Evolutionary conservation across 2,888 invertebrate genomes (phyloP).

Genomic region (Nowickia ferox): DNA sequence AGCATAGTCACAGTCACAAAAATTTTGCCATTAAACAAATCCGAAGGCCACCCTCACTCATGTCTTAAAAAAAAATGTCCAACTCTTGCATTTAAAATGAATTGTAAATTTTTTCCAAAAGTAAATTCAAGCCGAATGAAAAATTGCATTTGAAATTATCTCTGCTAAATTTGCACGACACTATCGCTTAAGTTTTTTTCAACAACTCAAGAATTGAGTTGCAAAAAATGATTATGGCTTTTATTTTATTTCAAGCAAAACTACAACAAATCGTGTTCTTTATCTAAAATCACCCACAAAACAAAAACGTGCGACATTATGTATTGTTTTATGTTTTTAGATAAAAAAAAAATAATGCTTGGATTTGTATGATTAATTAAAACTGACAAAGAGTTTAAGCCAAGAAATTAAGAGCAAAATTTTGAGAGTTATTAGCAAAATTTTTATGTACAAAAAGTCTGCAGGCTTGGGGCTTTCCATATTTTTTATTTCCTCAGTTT

Average conservation of each 20-base stretch:
- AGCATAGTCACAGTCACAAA: too few species aligned
- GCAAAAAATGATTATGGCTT: neutral
- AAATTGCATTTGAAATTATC: conserved; percentile 7
- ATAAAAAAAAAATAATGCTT: neutral
- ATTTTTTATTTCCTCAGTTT: too few species aligned
- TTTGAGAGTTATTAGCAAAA: too few species aligned
- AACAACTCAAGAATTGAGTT: conserved; percentile 8
- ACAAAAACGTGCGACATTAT: conserved; percentile 62
- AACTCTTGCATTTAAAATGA: too few species aligned
- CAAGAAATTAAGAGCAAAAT: too few species aligned
- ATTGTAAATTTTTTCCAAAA: neutral
- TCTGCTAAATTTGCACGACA: conserved; percentile 26
- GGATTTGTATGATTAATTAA: too few species aligned
- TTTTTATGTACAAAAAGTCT: too few species aligned
- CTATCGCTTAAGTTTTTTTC: neutral
- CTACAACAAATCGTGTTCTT: conserved; percentile 48
- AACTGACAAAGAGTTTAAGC: too few species aligned
- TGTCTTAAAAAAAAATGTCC: too few species aligned
- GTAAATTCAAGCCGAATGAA: neutral
- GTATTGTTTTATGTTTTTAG: conserved; percentile 9
- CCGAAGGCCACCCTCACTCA: too few species aligned
- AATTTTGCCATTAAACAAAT: too few species aligned
- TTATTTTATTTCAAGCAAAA: neutral
- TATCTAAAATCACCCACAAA: conserved; percentile 55
- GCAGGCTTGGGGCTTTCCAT: too few species aligned